Conservation (phyloP, 2,113 vertebrate genomes). For the Gobiocypris rarus region DNA sequence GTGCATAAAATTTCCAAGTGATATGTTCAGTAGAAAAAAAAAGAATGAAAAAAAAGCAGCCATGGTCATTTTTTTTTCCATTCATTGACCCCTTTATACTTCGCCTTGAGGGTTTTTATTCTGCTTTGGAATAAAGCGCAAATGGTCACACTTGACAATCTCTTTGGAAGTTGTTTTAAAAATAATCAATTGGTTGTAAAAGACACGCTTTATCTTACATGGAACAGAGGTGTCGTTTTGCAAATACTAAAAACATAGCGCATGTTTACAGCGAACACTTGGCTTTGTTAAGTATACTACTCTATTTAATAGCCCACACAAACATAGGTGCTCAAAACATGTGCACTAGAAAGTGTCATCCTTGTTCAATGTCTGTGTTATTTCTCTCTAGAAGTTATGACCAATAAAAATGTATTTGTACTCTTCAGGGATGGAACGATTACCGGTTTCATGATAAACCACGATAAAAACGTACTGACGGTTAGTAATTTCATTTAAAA, state of each 20-base stretch:
- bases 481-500: no score
- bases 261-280: not conserved
- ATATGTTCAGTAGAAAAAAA: not conserved
- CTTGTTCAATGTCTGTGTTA: not conserved
- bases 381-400: not conserved
- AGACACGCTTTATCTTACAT: no score
- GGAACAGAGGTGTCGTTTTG: no score
- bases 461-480: no score
- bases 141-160: no score
- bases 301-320: not conserved
- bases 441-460: no score
- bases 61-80: no score
- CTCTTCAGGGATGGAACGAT: no score
- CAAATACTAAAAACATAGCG: not conserved
- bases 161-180: no score
- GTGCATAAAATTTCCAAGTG: not conserved
- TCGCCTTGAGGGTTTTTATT: not conserved
- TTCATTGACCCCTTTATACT: not conserved
- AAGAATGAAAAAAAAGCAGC: not conserved
- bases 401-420: not conserved
- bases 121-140: no score
- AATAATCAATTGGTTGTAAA: no score
- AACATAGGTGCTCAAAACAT: not conserved
- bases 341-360: not conserved
- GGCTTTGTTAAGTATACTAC: not conserved